Evolutionary conservation across 2,797 vertebrate genomes (phyloP).

Genomic region (Artibeus lituratus): DNA sequence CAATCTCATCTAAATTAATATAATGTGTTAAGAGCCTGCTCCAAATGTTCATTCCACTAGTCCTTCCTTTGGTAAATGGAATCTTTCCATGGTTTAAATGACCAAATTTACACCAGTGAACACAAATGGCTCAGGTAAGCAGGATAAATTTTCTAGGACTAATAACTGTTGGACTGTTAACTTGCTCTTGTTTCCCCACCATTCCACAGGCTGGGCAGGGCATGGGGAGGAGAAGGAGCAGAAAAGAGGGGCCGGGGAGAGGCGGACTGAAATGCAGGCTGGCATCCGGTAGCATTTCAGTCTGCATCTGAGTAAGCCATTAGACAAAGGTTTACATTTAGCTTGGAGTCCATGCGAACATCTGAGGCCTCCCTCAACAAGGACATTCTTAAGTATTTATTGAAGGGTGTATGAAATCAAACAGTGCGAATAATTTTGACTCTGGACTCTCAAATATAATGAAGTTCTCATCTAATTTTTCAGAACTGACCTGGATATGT

Average conservation of each 20-base stretch:
- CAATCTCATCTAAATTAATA: background rate
- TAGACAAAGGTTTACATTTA: constrained; percentile 14
- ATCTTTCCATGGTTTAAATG: background rate
- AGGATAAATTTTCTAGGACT: background rate
- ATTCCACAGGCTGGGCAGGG: background rate
- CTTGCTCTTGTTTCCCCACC: constrained; percentile 3
- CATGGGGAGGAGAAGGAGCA: background rate
- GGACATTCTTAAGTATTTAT: constrained; percentile 25
- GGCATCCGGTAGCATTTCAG: constrained; percentile 5
- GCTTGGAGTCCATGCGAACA: constrained; percentile 31
- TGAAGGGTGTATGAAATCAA: background rate
- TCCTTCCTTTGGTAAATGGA: background rate
- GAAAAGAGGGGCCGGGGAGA: background rate
- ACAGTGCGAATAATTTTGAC: constrained; percentile 14
- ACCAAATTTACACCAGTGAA: background rate
- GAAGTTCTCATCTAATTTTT: background rate
- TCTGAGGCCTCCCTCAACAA: background rate
- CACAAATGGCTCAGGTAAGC: constrained; percentile 2
- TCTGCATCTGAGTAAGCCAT: constrained; percentile 29
- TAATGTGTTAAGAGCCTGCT: background rate
- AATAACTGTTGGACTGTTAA: constrained; percentile 26
- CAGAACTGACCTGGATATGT: background rate
- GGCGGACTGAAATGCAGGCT: background rate
- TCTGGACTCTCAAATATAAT: background rate
- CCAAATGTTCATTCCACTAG: background rate